A percentile compares a stretch with the other conserved stretches of the same genome.
phyloP scores from a whole-genome alignment of 2,888 invertebrate species.

The Philaethria dido region DNA sequence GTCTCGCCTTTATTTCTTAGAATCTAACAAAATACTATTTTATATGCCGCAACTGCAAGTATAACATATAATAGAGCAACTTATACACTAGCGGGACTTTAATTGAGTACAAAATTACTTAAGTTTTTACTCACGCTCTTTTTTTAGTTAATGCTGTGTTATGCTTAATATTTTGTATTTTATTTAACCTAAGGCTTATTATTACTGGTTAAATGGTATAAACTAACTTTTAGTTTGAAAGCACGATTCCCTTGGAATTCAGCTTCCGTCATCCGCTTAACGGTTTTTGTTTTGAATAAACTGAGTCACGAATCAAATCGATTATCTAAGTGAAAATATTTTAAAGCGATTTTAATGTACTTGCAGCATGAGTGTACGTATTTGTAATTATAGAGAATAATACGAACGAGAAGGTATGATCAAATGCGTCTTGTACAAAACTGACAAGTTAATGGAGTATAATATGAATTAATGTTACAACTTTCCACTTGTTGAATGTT shows the following conservation, averaged over 20 bases:
- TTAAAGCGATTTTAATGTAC: slow-evolving; percentile 14
- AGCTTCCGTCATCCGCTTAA: slow-evolving; percentile 50
- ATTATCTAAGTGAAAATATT: slow-evolving; percentile 44
- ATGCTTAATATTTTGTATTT: background rate
- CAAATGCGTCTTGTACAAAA: slow-evolving; percentile 11
- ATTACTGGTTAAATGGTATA: background rate
- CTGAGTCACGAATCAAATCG: slow-evolving; percentile 53
- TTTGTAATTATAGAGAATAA: slow-evolving; percentile 17
- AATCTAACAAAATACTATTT: slow-evolving; percentile 21
- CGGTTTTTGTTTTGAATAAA: slow-evolving; percentile 58
- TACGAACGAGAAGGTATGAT: slow-evolving; percentile 1
- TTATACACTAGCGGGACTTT: slow-evolving; percentile 30
- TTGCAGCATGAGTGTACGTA: background rate
- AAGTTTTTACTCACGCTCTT: slow-evolving; percentile 21
- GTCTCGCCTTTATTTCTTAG: slow-evolving; percentile 37
- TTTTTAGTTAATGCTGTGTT: background rate
- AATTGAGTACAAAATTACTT: slow-evolving; percentile 20
- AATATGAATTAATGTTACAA: slow-evolving; percentile 17
- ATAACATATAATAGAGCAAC: slow-evolving; percentile 29
- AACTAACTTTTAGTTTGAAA: slow-evolving; percentile 19
- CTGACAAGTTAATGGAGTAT: slow-evolving; percentile 17
- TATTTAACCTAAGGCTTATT: background rate
- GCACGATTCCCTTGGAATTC: slow-evolving; percentile 47
- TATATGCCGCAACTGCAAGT: slow-evolving; percentile 6
- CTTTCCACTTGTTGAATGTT: slow-evolving; percentile 26